Base-by-base conservation (phyloP, 2,888 invertebrate species). In the Lasius fuliginosus region DNA sequence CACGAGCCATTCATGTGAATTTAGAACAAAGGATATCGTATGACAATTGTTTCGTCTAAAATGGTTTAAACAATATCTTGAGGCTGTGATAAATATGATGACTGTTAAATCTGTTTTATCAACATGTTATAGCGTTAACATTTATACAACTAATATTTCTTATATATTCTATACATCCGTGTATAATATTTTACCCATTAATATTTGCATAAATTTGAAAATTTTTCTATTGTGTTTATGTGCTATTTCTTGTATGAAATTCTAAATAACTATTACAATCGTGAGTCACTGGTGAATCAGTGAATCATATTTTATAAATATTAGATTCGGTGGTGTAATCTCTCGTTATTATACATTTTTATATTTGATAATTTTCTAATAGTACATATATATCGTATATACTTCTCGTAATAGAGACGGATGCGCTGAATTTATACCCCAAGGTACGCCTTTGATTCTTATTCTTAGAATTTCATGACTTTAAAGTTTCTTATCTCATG, bases 371-470 rank as follows among this genome's bases (percentile, higher is more conserved):
- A 1, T 73, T 74, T 46, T 33, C 1, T 23, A 23, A 23, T 23
- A 23, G 23, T 23, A 23, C 0, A 23, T 23, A 23, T 23, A 23
- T 23, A 23, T 23, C 0, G 5, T 62, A 15, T 58, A n/a, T 42
- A 64, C n/a, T 74, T 60, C 33, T 27, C 62, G 5, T 75, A 75
- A 75, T 64, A 42, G 33, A 33, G 33, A n/a, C 23, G n/a, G 46
- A 49, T 9, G 23, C 23, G 33, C 46, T 15, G 15, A 64, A 33
- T 11, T 33, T 75, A 62, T 74, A 40, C 8, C 8, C 9, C 12
- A 42, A 23, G 23, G 18, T 12, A 64, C 33, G 33, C 23, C 62
- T 64, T 33, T 15, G 40, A 40, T 40, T 40, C 11, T 58, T 71
- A 74, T 64, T 75, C 75, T 15, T 11, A 33, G 46, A 75, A 62